Percentiles rank a stretch among this genome's conserved stretches.
phyloP scores from a whole-genome alignment of 2,797 vertebrate genomes.

The Intellagama lesueurii region DNA sequence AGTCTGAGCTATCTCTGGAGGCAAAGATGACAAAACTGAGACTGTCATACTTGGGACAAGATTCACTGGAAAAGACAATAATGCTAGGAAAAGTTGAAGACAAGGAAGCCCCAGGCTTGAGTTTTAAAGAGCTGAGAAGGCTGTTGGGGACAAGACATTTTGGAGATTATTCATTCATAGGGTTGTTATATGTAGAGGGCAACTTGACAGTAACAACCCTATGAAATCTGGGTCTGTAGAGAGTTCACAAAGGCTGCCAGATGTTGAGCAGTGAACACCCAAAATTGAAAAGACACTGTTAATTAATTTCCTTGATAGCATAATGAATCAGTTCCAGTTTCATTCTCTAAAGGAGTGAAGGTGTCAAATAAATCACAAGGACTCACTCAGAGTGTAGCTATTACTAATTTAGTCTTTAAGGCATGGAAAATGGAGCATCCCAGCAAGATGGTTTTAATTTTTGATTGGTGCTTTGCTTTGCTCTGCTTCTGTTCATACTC shows the following conservation, averaged over 20 bases:
- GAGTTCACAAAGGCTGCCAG: slow-evolving; percentile 8
- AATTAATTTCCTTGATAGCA: slow-evolving; percentile 76
- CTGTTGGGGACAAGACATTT: too few species aligned
- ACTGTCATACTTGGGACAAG: too few species aligned
- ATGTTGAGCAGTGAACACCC: slow-evolving; percentile 48
- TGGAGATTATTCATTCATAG: too few species aligned
- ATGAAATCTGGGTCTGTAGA: background rate
- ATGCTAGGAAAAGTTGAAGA: too few species aligned
- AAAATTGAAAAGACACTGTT: slow-evolving; percentile 60
- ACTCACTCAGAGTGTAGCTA: slow-evolving; percentile 68
- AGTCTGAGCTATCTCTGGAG: too few species aligned
- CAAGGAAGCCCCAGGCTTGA: too few species aligned
- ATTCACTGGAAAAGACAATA: too few species aligned
- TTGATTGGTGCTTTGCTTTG: accelerated
- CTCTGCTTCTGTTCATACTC: background rate
- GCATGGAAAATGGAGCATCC: slow-evolving; percentile 47
- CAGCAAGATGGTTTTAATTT: slow-evolving; percentile 19
- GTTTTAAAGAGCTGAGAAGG: too few species aligned
- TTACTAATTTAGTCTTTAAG: slow-evolving; percentile 54
- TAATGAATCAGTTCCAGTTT: slow-evolving; percentile 71
- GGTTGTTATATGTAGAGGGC: too few species aligned
- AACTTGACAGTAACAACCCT: too few species aligned
- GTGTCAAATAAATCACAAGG: slow-evolving; percentile 75
- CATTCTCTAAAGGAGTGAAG: slow-evolving; percentile 65
- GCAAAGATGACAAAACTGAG: too few species aligned